Conservation (phyloP, 2,888 invertebrate species). For the Nowickia ferox region DNA sequence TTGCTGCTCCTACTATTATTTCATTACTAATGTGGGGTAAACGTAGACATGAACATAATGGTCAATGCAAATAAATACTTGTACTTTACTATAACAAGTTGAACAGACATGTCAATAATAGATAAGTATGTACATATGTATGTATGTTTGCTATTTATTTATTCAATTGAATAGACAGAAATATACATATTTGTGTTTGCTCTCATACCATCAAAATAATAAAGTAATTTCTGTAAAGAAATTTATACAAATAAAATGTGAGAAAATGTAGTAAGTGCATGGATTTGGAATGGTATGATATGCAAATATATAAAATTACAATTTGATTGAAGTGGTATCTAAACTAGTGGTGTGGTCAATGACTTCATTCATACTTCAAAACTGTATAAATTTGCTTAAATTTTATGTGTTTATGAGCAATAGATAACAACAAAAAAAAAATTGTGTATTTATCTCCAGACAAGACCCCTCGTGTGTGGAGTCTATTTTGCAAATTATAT, state of each 20-base stretch:
- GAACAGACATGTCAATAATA: conserved; percentile 65
- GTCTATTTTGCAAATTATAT: conserved; percentile 22
- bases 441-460: conserved; percentile 31
- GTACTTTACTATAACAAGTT: conserved; percentile 56
- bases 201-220: neutral
- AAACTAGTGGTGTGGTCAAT: conserved; percentile 39
- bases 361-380: conserved; percentile 49
- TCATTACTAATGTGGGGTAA: conserved; percentile 36
- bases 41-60: conserved; percentile 35
- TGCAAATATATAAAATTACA: conserved; percentile 53
- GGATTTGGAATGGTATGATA: neutral
- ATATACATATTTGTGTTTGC: neutral
- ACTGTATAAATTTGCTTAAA: conserved; percentile 17
- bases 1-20: conserved; percentile 27
- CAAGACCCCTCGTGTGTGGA: conserved; percentile 37
- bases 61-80: conserved; percentile 51
- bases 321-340: conserved; percentile 65
- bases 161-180: conserved; percentile 25
- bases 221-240: conserved; percentile 20
- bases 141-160: conserved; percentile 34
- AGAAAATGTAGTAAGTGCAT: neutral
- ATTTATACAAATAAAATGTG: conserved; percentile 29
- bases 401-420: conserved; percentile 40
- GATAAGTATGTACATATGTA: conserved; percentile 37
- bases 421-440: conserved; percentile 20